These are phyloP conservation scores for Apteryx owenii DNA, from an alignment of 2,113 vertebrate species.

Conservation along the genomic window DNA sequence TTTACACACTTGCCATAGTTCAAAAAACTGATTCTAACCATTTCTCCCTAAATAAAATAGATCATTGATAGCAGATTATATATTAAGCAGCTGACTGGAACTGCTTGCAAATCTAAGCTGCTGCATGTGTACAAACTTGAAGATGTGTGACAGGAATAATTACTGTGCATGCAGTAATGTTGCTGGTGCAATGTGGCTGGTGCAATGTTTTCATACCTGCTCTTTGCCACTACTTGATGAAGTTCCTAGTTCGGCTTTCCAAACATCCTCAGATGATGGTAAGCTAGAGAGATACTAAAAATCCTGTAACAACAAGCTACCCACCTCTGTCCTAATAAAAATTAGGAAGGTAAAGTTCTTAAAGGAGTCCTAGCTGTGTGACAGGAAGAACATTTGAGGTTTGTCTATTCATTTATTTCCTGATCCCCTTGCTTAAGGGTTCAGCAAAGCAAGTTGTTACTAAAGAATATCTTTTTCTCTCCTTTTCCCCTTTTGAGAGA, in stretches of 20 bases:
- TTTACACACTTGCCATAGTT: neutral
- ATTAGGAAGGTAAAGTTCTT: neutral
- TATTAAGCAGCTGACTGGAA: neutral
- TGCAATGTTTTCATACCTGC: neutral
- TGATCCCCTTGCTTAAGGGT: neutral
- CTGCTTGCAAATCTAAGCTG: neutral
- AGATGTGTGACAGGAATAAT: neutral
- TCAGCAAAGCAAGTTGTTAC: neutral
- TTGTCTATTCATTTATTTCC: neutral
- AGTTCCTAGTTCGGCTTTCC: neutral
- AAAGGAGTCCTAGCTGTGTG: neutral
- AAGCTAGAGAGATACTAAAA: neutral
- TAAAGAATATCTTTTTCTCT: neutral
- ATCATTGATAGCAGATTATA: neutral
- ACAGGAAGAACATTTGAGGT: neutral
- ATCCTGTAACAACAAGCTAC: neutral
- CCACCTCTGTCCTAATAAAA: neutral
- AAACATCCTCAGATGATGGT: neutral
- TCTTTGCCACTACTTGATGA: neutral
- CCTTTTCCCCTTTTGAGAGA: neutral
- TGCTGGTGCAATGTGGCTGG: neutral
- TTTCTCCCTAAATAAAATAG: neutral
- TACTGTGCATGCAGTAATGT: neutral
- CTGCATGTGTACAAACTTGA: neutral
- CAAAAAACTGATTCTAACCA: neutral